A percentile compares a stretch with the other conserved stretches of the same genome.
Evolutionary conservation across 2,797 vertebrate genomes (phyloP).

Genomic region (Euphonia xanthogaster): DNA sequence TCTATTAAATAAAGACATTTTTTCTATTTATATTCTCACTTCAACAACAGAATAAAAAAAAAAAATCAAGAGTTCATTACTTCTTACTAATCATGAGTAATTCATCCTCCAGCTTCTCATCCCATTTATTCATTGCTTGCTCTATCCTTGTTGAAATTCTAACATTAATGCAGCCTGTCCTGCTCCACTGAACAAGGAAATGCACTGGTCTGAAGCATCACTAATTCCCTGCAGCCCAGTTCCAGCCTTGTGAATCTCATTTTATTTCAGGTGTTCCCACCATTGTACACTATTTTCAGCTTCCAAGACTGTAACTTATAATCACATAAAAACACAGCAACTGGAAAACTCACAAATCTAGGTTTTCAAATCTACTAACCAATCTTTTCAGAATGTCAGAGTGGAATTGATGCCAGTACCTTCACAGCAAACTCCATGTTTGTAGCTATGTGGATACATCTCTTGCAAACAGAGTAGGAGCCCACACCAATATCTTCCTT

Average conservation of each 20-base stretch:
- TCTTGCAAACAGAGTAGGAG: slow-evolving; percentile 96
- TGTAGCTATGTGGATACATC: slow-evolving; percentile 88
- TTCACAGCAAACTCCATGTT: slow-evolving; percentile 96
- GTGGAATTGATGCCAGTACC: slow-evolving; percentile 72
- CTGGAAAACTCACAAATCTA: not conserved
- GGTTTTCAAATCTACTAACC: not conserved
- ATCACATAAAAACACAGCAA: not conserved
- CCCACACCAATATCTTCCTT: slow-evolving; percentile 97
- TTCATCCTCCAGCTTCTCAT: not conserved
- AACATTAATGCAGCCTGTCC: not conserved
- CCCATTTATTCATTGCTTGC: not conserved
- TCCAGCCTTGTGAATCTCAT: not conserved
- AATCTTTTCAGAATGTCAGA: not conserved
- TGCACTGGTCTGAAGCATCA: not conserved
- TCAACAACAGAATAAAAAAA: not conserved
- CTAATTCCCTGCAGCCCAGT: not conserved
- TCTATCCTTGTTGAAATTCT: not conserved
- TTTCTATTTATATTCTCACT: not conserved
- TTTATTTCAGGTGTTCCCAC: not conserved
- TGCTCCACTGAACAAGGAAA: not conserved
- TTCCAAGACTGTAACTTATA: not conserved
- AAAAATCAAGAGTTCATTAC: not conserved
- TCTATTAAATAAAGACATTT: not conserved
- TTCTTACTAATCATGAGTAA: not conserved
- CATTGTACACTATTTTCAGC: not conserved